A percentile compares a stretch with the other conserved stretches of the same genome.
phyloP scores from a whole-genome alignment of 2,797 vertebrate species.

The Hoplostethus mediterraneus region DNA sequence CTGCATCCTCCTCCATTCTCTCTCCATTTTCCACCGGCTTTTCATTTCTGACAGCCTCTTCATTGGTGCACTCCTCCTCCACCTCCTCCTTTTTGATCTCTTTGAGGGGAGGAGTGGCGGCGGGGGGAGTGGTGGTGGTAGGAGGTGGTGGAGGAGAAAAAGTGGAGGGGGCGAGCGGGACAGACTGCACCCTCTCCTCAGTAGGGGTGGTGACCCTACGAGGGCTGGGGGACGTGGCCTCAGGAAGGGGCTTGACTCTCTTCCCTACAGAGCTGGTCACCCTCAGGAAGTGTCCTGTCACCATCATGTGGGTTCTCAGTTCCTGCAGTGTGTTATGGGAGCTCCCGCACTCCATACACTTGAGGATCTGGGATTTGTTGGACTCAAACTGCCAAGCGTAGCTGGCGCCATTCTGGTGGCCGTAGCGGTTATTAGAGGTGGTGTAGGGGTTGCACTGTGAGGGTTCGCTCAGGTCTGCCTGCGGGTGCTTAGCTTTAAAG shows the following conservation, averaged over 20 bases:
- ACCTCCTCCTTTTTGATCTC: slow-evolving; percentile 94
- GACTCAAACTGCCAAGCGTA: slow-evolving; percentile 96
- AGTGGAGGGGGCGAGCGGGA: slow-evolving; percentile 91
- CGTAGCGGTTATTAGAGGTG: slow-evolving; percentile 89
- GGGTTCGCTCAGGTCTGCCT: slow-evolving; percentile 82
- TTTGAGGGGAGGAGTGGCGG: slow-evolving; percentile 84
- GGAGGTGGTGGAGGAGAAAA: slow-evolving; percentile 88
- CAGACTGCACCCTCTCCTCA: slow-evolving; percentile 93
- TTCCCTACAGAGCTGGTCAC: slow-evolving; percentile 93
- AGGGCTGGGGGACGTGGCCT: slow-evolving; percentile 83
- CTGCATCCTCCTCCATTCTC: slow-evolving; percentile 75
- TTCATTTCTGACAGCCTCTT: slow-evolving; percentile 82
- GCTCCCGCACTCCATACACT: slow-evolving; percentile 97
- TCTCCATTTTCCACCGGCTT: slow-evolving; percentile 73
- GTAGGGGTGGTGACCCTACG: slow-evolving; percentile 72
- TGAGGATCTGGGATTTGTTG: slow-evolving; percentile 95
- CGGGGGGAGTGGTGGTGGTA: slow-evolving; percentile 69
- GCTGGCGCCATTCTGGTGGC: slow-evolving; percentile 93
- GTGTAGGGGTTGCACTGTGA: slow-evolving; percentile 89
- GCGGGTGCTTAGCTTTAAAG: slow-evolving; percentile 72
- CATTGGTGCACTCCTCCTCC: slow-evolving; percentile 84
- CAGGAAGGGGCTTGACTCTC: slow-evolving; percentile 91
- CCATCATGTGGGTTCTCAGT: slow-evolving; percentile 97
- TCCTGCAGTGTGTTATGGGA: slow-evolving; percentile 96
- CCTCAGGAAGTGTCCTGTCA: slow-evolving; percentile 97